These are phyloP conservation scores for Chaenocephalus aceratus DNA, from an alignment of 2,113 vertebrate species.

Conservation along the genomic window DNA sequence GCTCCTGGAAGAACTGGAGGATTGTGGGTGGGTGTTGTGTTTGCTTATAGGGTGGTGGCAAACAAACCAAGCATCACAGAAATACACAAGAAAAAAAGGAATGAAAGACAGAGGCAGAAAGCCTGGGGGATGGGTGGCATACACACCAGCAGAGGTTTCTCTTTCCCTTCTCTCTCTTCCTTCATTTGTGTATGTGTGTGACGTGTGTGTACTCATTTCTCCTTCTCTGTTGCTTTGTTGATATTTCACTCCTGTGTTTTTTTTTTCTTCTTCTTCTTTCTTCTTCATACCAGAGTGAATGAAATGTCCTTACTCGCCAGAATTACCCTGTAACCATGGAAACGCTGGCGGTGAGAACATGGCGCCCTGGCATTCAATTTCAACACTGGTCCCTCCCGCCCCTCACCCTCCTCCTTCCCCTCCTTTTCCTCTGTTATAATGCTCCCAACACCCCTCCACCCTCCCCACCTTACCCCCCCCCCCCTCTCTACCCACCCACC, in stretches of 20 bases:
- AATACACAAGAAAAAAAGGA: constrained; percentile 63
- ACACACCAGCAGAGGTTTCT: constrained; percentile 50
- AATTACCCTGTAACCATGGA: constrained; percentile 86
- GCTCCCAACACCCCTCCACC: constrained; percentile 65
- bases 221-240: constrained; percentile 73
- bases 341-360: constrained; percentile 86
- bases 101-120: constrained; percentile 62
- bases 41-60: constrained; percentile 78
- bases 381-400: constrained; percentile 72
- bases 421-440: constrained; percentile 74
- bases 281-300: constrained; percentile 80
- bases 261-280: constrained; percentile 35
- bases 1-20: constrained; percentile 69
- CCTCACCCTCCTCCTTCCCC: constrained; percentile 62
- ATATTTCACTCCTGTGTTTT: constrained; percentile 73
- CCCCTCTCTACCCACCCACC: constrained; percentile 39
- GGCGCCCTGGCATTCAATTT: constrained; percentile 85
- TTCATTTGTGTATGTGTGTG: not conserved
- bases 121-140: constrained; percentile 74
- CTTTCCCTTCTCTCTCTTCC: constrained; percentile 24
- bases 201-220: constrained; percentile 4
- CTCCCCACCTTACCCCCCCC: not conserved
- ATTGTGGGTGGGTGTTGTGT: constrained; percentile 78
- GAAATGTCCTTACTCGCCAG: constrained; percentile 88
- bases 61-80: constrained; percentile 77